These are phyloP conservation scores for Atlantisia rogersi DNA, from an alignment of 2,113 vertebrate species.

Conservation along the genomic window DNA sequence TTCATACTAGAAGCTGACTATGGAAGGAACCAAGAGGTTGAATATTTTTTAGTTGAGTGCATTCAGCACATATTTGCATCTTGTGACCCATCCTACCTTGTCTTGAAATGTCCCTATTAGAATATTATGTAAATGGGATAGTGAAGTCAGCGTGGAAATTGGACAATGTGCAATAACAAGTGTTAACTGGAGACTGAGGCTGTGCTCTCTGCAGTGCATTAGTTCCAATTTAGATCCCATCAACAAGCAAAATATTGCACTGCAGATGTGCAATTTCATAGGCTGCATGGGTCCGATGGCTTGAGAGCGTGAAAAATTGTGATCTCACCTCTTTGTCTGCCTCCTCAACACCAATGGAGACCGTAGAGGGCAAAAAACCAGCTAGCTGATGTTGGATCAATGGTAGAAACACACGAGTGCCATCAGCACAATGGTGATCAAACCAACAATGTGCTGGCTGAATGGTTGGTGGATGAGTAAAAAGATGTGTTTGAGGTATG, in stretches of 20 bases:
- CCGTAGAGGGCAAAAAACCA: neutral
- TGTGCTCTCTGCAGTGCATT: neutral
- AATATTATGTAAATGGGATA: neutral
- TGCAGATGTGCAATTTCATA: neutral
- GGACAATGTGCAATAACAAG: neutral
- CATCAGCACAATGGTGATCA: neutral
- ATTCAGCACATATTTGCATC: neutral
- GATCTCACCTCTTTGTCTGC: neutral
- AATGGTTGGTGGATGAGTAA: neutral
- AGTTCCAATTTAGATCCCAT: neutral
- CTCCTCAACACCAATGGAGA: neutral
- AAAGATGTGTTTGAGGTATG: neutral
- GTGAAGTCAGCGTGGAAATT: neutral
- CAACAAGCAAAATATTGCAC: neutral
- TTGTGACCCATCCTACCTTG: neutral
- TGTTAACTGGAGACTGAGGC: neutral
- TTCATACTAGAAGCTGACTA: neutral
- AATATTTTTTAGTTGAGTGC: neutral
- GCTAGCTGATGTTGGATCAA: neutral
- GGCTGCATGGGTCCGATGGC: neutral
- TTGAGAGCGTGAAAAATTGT: neutral
- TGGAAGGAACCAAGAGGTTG: neutral
- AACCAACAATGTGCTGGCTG: neutral
- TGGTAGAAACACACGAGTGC: neutral
- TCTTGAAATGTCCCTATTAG: neutral